These are phyloP conservation scores for Serrognathus titanus DNA, from an alignment of 2,888 invertebrate genomes.

Conservation along the genomic window DNA sequence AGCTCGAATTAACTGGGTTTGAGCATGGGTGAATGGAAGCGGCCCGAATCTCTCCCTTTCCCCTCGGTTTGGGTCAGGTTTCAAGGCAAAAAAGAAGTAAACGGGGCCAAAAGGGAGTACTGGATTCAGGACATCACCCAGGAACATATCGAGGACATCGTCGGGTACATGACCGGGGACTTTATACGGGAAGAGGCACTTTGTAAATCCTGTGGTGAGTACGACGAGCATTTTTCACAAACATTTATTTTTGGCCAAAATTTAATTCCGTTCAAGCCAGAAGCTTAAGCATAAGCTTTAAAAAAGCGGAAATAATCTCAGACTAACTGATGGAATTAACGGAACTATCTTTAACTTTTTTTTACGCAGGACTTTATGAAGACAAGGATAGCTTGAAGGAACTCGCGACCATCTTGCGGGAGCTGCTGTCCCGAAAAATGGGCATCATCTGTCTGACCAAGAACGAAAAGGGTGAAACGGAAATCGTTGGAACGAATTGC, in stretches of 20 bases:
- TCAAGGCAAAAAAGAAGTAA: slow-evolving; percentile 34
- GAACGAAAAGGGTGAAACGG: slow-evolving; percentile 36
- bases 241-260: too few relatives aligned
- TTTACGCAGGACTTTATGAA: too few relatives aligned
- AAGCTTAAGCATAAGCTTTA: too few relatives aligned
- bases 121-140: slow-evolving; percentile 54
- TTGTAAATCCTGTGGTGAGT: slow-evolving; percentile 48
- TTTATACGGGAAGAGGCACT: slow-evolving; percentile 56
- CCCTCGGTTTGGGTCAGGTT: slow-evolving; percentile 51
- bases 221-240: background rate
- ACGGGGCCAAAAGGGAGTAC: slow-evolving; percentile 44
- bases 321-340: too few relatives aligned
- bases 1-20: background rate
- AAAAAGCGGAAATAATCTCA: too few relatives aligned
- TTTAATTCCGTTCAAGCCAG: too few relatives aligned
- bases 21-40: slow-evolving; percentile 36
- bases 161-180: slow-evolving; percentile 47
- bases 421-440: slow-evolving; percentile 36
- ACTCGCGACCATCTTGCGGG: slow-evolving; percentile 12
- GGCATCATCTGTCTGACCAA: slow-evolving; percentile 42
- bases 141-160: slow-evolving; percentile 46
- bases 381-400: background rate
- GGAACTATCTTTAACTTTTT: too few relatives aligned
- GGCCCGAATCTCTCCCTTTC: slow-evolving; percentile 45
- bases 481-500: slow-evolving; percentile 43